Evolutionary conservation across 2,888 invertebrate genomes (phyloP), one percentile per base, ranked within the genome.

Genomic region (Apotomis capreana): DNA sequence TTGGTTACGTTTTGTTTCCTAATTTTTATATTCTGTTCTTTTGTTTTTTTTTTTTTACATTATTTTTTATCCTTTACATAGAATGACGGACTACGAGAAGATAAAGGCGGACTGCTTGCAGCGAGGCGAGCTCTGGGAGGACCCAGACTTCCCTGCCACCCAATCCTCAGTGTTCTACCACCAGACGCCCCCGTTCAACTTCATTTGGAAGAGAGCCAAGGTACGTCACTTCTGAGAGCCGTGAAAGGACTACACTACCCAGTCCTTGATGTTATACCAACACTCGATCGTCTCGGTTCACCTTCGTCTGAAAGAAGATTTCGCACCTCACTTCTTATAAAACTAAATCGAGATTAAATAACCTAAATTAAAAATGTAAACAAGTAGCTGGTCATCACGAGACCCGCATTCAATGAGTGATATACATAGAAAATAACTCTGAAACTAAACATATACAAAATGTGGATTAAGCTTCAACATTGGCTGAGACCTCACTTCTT

Each of bases 121-220:
- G 90, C 95, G 96, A 78, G 96, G 95, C 55, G 95, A 96, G 85
- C 94, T 97, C 26, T 98, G 97, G 97, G 97, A 98, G 89, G 98
- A 98, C 90, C 97, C 97, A 0, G 98, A 98, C 87, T 98, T 98
- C 90, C 97, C 97, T 3, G 97, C 98, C 3, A 95, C 96, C 8
- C 98, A 98, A 89, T 94, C 96, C 5, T 98, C 98, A 2, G 97
- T 98, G 6, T 98, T 98, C 87, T 98, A 98, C 87, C 97, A 98
- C 89, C 98, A 98, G 89, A 97, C 97, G 12, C 98, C 98, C n/a
- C 97, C 98, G 0, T 98, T 98, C 88, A 96, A 97, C 82, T 98
- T 98, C 84, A 96, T 96, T 74, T 98, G 98, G 98, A 98, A 96
- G 84, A 94, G 98, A 80, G 96, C 97, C 3, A 96, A 95, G 94